Evolutionary conservation across 2,113 vertebrate species (phyloP).

Genomic region (Bufo bufo): DNA sequence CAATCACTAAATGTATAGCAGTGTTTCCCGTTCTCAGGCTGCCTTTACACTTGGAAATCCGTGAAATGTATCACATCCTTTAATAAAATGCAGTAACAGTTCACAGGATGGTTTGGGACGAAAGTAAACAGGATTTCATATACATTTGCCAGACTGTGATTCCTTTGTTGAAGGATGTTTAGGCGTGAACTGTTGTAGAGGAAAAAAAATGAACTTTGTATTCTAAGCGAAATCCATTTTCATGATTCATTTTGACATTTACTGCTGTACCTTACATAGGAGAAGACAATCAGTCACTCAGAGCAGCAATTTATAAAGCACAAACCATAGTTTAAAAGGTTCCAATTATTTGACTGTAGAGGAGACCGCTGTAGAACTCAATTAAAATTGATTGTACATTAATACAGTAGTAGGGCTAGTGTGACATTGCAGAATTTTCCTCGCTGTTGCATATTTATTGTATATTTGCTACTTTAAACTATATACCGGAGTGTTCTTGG

Average conservation of each 20-base stretch:
- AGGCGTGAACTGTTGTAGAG: constrained; percentile 37
- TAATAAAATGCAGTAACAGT: not conserved
- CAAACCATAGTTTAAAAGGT: constrained; percentile 1
- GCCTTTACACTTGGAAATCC: not conserved
- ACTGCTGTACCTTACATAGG: constrained; percentile 13
- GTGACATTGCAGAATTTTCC: not conserved
- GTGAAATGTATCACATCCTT: constrained; percentile 5
- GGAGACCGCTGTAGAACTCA: not conserved
- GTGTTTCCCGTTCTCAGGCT: not conserved
- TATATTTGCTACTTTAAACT: not conserved
- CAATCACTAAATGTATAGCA: not conserved
- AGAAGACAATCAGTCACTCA: constrained; percentile 16
- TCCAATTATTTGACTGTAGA: not conserved
- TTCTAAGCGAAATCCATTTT: constrained; percentile 20
- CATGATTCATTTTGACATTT: constrained; percentile 46
- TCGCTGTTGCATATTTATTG: not conserved
- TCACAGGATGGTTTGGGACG: not conserved
- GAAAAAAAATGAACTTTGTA: constrained; percentile 42
- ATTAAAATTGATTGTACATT: not conserved
- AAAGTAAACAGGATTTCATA: not conserved
- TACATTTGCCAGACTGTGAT: not conserved
- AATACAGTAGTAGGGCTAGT: not conserved
- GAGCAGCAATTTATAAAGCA: not conserved
- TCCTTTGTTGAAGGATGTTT: constrained; percentile 30
- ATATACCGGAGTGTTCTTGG: not conserved